A percentile compares a stretch with the other conserved stretches of the same genome.
Evolutionary conservation across 92 coral and sea anemone genomes (phyloP).

Genomic region (Porites lobata): DNA sequence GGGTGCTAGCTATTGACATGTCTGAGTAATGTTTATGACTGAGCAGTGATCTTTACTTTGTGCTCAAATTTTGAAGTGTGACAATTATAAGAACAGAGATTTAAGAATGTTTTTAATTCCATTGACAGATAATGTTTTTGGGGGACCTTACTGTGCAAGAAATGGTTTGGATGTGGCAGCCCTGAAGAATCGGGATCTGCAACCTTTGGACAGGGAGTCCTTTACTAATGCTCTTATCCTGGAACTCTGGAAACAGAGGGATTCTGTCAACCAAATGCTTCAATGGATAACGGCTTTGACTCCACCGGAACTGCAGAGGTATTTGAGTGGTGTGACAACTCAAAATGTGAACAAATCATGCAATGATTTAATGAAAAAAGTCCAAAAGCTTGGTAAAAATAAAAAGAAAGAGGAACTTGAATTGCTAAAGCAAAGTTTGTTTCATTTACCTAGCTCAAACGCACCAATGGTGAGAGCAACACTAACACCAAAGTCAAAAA

Average conservation of each 20-base stretch:
- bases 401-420: conserved; percentile 37
- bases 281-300: conserved; percentile 55
- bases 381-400: conserved; percentile 18
- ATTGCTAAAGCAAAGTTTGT: conserved; percentile 35
- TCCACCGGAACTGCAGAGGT: conserved; percentile 40
- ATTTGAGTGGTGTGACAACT: conserved; percentile 38
- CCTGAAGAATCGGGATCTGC: conserved; percentile 49
- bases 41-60: neutral
- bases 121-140: conserved; percentile 36
- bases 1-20: too few relatives aligned
- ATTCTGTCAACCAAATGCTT: conserved; percentile 48
- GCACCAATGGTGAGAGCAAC: conserved; percentile 58
- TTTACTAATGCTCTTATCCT: conserved; percentile 38
- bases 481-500: conserved; percentile 56
- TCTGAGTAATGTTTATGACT: too few relatives aligned
- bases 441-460: conserved; percentile 62
- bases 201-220: conserved; percentile 53
- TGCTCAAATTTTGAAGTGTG: conserved; percentile 49
- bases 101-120: conserved; percentile 35
- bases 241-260: conserved; percentile 54
- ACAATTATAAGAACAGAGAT: conserved; percentile 44
- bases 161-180: conserved; percentile 59
- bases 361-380: conserved; percentile 47
- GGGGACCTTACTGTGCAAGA: conserved; percentile 54
- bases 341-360: conserved; percentile 47